Base-by-base conservation (phyloP, 1,140 invertebrate genomes). In the Formica selysi region DNA sequence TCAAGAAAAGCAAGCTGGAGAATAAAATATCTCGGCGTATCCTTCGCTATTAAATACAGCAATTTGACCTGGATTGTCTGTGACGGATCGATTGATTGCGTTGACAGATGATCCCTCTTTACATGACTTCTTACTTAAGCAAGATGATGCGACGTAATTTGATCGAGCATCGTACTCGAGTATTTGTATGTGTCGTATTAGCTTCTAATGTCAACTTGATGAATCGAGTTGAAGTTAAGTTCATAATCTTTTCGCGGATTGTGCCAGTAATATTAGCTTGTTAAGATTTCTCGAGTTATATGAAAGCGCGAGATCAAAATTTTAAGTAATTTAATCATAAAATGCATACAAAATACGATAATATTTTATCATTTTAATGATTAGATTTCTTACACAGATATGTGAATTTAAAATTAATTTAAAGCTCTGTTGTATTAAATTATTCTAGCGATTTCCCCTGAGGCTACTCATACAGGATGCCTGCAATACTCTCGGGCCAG, bases 61-160 rank as follows among this genome's bases (percentile, higher is more conserved):
- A 32, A 22, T 36, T 36, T 73, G 41, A 54, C 22, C 64, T 11
- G 61, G 68, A 88, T 85, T 61, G 19, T 32, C 54, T 59, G 44
- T 89, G 87, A 89, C 86, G 76, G 85, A 89, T 89, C 76, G 87
- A 76, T 85, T 38, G 88, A 81, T 81, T 64, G 41, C 62, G 64
- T 61, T 78, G 88, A 89, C 86, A 79, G 88, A 86, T 86, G 68
- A 73, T 73, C 51, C 65, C 11, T 51, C 48, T 57, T 83, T 83
- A 89, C 88, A 89, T 88, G 88, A 83, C 71, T 89, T 89, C 76
- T 89, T 89, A 89, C 87, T 89, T 89, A 86, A 76, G 13, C 71
- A 48, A 19, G 73, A 51, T 65, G 73, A 78, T 54, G 70, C 74
- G 74, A 73, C 54, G 44, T 62, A 54, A 74, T 76, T 80, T 48